These are phyloP conservation scores for Gephyroberyx darwinii DNA, from an alignment of 2,797 vertebrate species.

Conservation along the genomic window DNA sequence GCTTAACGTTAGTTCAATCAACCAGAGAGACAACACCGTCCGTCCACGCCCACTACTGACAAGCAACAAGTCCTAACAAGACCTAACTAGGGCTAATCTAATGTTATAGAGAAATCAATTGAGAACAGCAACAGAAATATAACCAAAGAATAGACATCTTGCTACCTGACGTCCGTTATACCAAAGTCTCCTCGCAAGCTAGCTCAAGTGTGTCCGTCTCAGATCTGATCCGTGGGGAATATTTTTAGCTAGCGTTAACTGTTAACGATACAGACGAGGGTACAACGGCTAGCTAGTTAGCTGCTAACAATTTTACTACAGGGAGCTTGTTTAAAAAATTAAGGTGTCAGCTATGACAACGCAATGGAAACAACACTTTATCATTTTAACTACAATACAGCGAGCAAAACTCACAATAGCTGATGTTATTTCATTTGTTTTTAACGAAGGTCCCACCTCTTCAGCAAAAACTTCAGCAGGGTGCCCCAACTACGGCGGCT, in stretches of 20 bases:
- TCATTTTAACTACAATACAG: rapidly evolving
- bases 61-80: constrained; percentile 39
- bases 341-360: not conserved
- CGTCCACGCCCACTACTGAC: constrained; percentile 21
- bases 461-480: constrained; percentile 32
- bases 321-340: too few relatives aligned
- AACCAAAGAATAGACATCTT: too few relatives aligned
- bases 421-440: constrained; percentile 15
- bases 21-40: not conserved
- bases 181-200: not conserved
- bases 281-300: constrained; percentile 32
- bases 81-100: not conserved
- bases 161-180: not conserved
- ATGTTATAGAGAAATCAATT: not conserved
- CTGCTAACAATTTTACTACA: not conserved
- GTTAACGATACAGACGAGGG: too few relatives aligned
- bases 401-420: constrained; percentile 32
- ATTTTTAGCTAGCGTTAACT: constrained; percentile 66
- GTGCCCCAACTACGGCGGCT: constrained; percentile 57
- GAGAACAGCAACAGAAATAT: not conserved
- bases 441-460: constrained; percentile 27
- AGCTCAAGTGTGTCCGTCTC: constrained; percentile 32
- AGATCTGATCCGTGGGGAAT: constrained; percentile 39
- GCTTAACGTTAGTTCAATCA: constrained; percentile 7
- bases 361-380: not conserved